Conservation (phyloP, 2,888 invertebrate genomes). For the Myathropa florea region DNA sequence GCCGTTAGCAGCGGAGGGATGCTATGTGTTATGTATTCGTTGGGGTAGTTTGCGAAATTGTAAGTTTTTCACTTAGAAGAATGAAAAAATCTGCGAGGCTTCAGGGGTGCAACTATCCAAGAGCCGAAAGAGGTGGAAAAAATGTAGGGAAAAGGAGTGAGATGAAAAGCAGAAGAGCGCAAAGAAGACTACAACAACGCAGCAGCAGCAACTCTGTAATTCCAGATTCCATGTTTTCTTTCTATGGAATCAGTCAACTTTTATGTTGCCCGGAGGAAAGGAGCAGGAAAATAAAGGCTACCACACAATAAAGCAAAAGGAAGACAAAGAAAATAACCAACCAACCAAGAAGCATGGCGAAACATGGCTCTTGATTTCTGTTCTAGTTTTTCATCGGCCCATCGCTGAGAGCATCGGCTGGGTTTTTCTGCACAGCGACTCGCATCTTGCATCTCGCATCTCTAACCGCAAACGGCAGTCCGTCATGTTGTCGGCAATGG, state of each 20-base stretch:
- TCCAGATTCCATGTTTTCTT: conserved; percentile 52
- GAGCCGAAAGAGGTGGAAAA: neutral
- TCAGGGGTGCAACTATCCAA: conserved; percentile 15
- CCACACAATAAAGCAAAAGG: neutral
- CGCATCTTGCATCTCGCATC: neutral
- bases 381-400: conserved; percentile 64
- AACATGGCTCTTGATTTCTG: conserved; percentile 64
- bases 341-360: conserved; percentile 30
- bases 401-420: neutral
- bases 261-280: conserved; percentile 20
- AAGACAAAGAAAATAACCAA: conserved; percentile 3
- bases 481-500: conserved; percentile 34
- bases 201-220: neutral
- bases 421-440: conserved; percentile 8
- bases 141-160: neutral
- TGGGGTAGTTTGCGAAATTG: conserved; percentile 39
- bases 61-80: conserved; percentile 47
- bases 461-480: conserved; percentile 25
- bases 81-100: conserved; percentile 41
- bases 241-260: conserved; percentile 63
- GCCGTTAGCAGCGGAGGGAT: neutral
- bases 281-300: conserved; percentile 22
- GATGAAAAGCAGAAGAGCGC: neutral
- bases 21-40: neutral
- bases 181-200: conserved; percentile 19